A percentile compares a stretch with the other conserved stretches of the same genome.
Evolutionary conservation across 2,888 invertebrate genomes (phyloP).

Genomic region (Physocephala rufipes): DNA sequence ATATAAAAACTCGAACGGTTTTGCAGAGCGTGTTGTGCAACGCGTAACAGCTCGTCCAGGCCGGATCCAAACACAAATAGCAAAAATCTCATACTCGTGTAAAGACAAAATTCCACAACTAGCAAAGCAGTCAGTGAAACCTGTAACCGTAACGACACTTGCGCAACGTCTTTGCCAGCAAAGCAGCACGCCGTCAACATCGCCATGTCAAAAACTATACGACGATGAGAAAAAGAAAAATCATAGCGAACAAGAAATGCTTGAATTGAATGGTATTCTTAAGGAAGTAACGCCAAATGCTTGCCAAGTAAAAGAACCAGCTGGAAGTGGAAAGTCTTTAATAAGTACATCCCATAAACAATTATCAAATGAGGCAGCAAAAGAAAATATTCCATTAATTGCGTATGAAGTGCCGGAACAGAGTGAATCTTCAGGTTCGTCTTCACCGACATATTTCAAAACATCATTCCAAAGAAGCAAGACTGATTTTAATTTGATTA

Average conservation of each 20-base stretch:
- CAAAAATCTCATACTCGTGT: conserved; percentile 31
- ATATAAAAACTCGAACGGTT: conserved; percentile 1
- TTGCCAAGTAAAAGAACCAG: not conserved
- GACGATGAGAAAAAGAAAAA: conserved; percentile 47
- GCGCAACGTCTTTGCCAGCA: conserved; percentile 13
- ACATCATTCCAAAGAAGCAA: conserved; percentile 43
- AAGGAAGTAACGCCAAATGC: conserved; percentile 47
- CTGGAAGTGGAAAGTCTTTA: not conserved
- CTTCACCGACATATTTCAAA: not conserved
- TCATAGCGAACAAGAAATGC: conserved; percentile 50
- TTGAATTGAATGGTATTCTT: conserved; percentile 52
- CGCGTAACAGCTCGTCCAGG: conserved; percentile 32
- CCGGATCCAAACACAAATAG: conserved; percentile 33
- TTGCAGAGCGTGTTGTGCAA: conserved; percentile 10
- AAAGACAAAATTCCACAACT: not conserved
- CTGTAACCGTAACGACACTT: conserved; percentile 30
- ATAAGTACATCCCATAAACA: not conserved
- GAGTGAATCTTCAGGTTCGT: not conserved
- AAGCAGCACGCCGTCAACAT: not conserved
- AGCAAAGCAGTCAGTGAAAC: not conserved
- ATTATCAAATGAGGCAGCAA: not conserved
- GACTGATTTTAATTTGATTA: conserved; percentile 42
- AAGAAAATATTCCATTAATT: not conserved
- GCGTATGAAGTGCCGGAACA: no score
- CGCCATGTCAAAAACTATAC: not conserved